These are phyloP conservation scores for Hydriomena furcata DNA, from an alignment of 2,888 invertebrate species.

Conservation along the genomic window DNA sequence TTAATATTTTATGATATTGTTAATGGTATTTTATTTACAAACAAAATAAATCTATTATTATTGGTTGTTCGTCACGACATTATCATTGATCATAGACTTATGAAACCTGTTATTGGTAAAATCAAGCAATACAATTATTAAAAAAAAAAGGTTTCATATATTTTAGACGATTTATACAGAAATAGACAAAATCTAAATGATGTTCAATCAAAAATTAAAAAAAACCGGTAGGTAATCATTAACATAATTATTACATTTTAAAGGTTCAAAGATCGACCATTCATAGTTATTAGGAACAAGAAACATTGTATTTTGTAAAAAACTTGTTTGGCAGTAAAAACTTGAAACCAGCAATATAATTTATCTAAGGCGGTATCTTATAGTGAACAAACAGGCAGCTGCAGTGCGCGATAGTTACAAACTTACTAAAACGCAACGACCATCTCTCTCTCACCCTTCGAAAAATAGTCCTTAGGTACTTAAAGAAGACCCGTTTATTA, in stretches of 20 bases:
- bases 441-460: slow-evolving; percentile 51
- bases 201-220: no score
- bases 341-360: not conserved
- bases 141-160: no score
- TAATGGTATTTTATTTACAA: no score
- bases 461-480: slow-evolving; percentile 43
- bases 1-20: no score
- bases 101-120: no score
- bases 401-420: slow-evolving; percentile 38
- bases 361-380: not conserved
- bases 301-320: no score
- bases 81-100: no score
- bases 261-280: not conserved
- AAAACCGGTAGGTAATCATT: not conserved
- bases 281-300: not conserved
- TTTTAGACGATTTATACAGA: no score
- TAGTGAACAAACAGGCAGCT: slow-evolving; percentile 14
- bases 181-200: no score
- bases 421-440: slow-evolving; percentile 40
- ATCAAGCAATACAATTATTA: no score
- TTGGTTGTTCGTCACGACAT: no score
- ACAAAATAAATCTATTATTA: no score
- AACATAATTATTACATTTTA: not conserved
- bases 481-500: slow-evolving; percentile 25
- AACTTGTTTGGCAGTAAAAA: not conserved